These are phyloP conservation scores for Euclidia mi DNA, from an alignment of 2,888 invertebrate species.

Conservation along the genomic window DNA sequence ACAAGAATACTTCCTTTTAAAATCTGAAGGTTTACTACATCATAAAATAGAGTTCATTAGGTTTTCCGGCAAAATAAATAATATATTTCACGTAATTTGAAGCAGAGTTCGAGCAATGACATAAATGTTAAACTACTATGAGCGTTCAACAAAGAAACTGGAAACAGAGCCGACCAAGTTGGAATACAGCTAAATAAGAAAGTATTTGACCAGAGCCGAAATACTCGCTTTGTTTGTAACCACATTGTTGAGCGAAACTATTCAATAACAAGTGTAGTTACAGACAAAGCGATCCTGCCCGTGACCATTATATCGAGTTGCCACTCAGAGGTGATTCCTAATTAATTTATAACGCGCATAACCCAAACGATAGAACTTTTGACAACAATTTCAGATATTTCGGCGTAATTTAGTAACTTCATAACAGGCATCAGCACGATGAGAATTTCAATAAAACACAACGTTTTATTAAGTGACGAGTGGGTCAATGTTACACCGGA, in stretches of 20 bases:
- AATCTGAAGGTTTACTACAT: background rate
- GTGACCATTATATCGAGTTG: conserved; percentile 41
- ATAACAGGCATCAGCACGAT: conserved; percentile 30
- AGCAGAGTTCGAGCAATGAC: conserved; percentile 31
- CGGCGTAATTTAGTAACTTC: conserved; percentile 46
- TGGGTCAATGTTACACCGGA: conserved; percentile 26
- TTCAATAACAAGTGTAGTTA: conserved; percentile 69
- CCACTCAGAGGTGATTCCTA: conserved; percentile 62
- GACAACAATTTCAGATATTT: conserved; percentile 53
- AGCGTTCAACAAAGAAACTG: conserved; percentile 42
- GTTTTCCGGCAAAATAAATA: conserved; percentile 16
- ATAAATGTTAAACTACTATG: conserved; percentile 31
- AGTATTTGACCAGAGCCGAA: conserved; percentile 49
- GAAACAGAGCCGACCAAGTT: conserved; percentile 34
- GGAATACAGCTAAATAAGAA: conserved; percentile 47
- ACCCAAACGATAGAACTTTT: conserved; percentile 55
- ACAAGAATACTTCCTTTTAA: background rate
- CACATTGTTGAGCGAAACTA: conserved; percentile 71
- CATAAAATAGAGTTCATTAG: conserved; percentile 20
- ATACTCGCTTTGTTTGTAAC: conserved; percentile 58
- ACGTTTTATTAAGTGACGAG: conserved; percentile 32
- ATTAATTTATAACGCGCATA: conserved; percentile 72
- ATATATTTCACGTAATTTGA: conserved; percentile 18
- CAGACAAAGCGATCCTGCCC: conserved; percentile 47
- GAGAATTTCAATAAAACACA: conserved; percentile 39